Conservation (phyloP, 2,113 vertebrate species). For the Apeltes quadracus region DNA sequence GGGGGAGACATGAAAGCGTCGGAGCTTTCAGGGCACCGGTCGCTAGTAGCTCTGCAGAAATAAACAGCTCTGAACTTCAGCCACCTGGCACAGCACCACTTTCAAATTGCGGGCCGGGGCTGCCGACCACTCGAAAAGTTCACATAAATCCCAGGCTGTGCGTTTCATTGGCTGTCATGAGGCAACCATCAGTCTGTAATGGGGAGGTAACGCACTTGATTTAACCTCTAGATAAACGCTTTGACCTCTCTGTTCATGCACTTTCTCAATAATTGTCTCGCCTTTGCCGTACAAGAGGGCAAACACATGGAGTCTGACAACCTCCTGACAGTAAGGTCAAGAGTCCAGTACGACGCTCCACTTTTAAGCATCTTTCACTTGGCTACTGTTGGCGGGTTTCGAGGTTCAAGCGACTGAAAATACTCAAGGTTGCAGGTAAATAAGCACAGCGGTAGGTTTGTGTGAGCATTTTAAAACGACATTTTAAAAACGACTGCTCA, state of each 20-base stretch:
- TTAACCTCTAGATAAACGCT: conserved; percentile 53
- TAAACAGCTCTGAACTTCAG: conserved; percentile 64
- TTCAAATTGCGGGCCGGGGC: conserved; percentile 21
- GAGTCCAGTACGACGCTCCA: conserved; percentile 56
- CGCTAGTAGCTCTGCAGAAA: conserved; percentile 56
- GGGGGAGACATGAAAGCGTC: conserved; percentile 75
- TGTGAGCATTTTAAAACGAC: conserved; percentile 1
- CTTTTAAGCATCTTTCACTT: conserved; percentile 55
- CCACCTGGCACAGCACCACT: conserved; percentile 65
- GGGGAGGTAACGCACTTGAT: conserved; percentile 52
- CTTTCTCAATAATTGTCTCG: conserved; percentile 60
- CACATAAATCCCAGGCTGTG: conserved; percentile 39
- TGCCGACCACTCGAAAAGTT: conserved; percentile 42
- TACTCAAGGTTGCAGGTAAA: conserved; percentile 53
- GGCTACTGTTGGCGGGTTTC: conserved; percentile 60
- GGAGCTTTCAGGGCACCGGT: conserved; percentile 46
- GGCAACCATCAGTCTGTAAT: conserved; percentile 52
- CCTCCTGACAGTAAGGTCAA: conserved; percentile 69
- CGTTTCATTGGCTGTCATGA: conserved; percentile 44
- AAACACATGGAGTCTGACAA: conserved; percentile 51
- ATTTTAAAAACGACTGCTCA: conserved; percentile 21
- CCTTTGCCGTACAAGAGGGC: conserved; percentile 19
- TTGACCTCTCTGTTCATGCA: conserved; percentile 44
- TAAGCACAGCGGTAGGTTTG: conserved; percentile 59
- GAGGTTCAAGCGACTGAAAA: conserved; percentile 57